These are phyloP conservation scores for Ivindomyrus marchei DNA, from an alignment of 2,113 vertebrate species.

Conservation along the genomic window DNA sequence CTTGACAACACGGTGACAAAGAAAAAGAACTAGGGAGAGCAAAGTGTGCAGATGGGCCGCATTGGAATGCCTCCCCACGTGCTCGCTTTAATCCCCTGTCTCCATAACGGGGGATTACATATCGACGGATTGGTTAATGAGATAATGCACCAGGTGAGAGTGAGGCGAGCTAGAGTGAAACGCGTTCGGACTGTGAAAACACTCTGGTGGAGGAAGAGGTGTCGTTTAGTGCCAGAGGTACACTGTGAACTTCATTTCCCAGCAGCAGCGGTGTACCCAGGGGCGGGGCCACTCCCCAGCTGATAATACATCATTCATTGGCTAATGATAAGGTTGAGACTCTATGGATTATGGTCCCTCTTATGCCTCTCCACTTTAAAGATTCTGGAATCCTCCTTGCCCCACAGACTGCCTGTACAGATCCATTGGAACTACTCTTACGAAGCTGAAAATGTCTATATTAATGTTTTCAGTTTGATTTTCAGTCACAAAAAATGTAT, in stretches of 20 bases:
- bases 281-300: background rate
- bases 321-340: background rate
- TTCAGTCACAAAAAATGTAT: no score
- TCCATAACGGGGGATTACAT: constrained; percentile 6
- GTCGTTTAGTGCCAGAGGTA: background rate
- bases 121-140: background rate
- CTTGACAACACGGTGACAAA: background rate
- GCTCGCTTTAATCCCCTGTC: background rate
- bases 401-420: background rate
- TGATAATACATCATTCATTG: background rate
- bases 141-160: background rate
- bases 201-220: background rate
- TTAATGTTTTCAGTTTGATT: background rate
- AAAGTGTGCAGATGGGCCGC: background rate
- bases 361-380: background rate
- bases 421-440: background rate
- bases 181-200: background rate
- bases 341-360: background rate
- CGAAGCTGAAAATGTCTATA: background rate
- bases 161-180: background rate
- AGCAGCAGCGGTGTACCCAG: background rate
- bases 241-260: background rate
- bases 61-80: background rate
- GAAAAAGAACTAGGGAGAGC: no score
- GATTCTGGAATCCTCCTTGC: background rate